These are phyloP conservation scores for Petrophora chlorosata DNA, from an alignment of 2,888 invertebrate species.

Conservation along the genomic window DNA sequence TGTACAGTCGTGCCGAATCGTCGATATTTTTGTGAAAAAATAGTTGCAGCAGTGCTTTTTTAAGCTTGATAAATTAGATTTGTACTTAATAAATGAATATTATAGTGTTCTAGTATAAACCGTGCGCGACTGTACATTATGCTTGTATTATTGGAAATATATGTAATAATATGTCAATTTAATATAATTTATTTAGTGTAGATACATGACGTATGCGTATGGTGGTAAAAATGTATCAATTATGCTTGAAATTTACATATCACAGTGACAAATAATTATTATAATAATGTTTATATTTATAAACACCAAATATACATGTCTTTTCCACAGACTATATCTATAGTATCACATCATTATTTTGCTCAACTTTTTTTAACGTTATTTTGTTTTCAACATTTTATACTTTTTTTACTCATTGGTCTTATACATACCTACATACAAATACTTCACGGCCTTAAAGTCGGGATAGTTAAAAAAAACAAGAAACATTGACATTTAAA, in stretches of 20 bases:
- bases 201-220: slow-evolving; percentile 17
- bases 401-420: slow-evolving; percentile 35
- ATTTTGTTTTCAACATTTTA: slow-evolving; percentile 31
- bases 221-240: slow-evolving; percentile 54
- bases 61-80: slow-evolving; percentile 58
- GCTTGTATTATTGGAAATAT: slow-evolving; percentile 50
- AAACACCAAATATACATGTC: slow-evolving; percentile 43
- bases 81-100: slow-evolving; percentile 51
- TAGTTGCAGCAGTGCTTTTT: slow-evolving; percentile 42
- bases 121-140: slow-evolving; percentile 62
- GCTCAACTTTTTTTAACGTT: slow-evolving; percentile 42
- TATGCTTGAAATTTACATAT: slow-evolving; percentile 72
- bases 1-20: slow-evolving; percentile 66
- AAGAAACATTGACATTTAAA: slow-evolving; percentile 2
- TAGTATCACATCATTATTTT: slow-evolving; percentile 37
- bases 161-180: slow-evolving; percentile 37
- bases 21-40: slow-evolving; percentile 58
- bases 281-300: slow-evolving; percentile 24
- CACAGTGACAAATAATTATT: slow-evolving; percentile 76
- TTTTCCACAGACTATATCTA: slow-evolving; percentile 40
- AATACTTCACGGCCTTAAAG: slow-evolving; percentile 5
- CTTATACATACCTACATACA: slow-evolving; percentile 24
- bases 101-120: slow-evolving; percentile 40
- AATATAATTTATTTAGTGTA: slow-evolving; percentile 33
- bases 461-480: neutral